Evolutionary conservation across 37 sponge, comb jelly and placozoan species (phyloP).

Genomic region (Chondrilla cf. caribensis): DNA sequence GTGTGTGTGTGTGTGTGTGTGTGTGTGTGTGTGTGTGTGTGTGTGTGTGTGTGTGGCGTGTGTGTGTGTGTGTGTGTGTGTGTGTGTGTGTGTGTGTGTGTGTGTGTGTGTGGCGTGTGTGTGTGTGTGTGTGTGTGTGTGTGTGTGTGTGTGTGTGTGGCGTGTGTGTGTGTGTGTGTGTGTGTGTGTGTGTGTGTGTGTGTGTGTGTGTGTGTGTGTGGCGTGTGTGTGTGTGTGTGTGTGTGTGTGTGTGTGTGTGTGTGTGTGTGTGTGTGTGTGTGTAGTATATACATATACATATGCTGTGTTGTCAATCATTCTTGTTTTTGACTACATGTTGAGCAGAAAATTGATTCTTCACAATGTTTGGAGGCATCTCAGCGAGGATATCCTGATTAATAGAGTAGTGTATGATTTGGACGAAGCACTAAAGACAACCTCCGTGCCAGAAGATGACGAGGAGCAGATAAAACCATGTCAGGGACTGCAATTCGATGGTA

Average conservation of each 20-base stretch:
- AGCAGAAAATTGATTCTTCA: conserved; percentile 44
- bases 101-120: conserved; percentile 32
- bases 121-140: conserved; percentile 12
- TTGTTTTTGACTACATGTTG: too few species aligned
- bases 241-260: not conserved
- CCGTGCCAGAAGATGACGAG: not conserved
- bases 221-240: not conserved
- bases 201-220: not conserved
- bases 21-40: conserved; percentile 24
- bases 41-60: conserved; percentile 27
- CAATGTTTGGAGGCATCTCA: conserved; percentile 43
- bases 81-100: conserved; percentile 39
- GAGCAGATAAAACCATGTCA: not conserved
- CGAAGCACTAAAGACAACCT: not conserved
- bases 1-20: conserved; percentile 9
- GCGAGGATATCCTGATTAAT: conserved; percentile 47
- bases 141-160: conserved; percentile 13
- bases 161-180: too few species aligned
- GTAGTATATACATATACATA: too few species aligned
- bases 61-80: conserved; percentile 35
- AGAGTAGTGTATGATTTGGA: conserved; percentile 49
- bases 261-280: too few species aligned
- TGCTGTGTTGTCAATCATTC: too few species aligned
- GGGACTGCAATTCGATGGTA: conserved; percentile 52
- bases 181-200: not conserved